These are phyloP conservation scores for Brachystomella parvula DNA, from an alignment of 1,140 invertebrate species.

Conservation along the genomic window DNA sequence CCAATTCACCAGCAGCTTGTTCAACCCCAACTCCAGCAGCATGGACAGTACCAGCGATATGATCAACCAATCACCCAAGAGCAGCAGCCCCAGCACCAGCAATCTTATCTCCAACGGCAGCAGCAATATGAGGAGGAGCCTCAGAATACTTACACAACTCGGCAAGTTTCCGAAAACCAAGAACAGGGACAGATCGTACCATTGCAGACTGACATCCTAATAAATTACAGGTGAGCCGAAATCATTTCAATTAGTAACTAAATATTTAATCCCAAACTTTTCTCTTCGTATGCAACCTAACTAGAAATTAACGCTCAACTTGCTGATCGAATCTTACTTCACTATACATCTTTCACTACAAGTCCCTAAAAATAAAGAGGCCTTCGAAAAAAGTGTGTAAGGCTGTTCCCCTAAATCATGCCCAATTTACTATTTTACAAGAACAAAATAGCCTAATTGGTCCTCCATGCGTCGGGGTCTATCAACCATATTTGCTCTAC, in stretches of 20 bases:
- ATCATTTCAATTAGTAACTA: background rate
- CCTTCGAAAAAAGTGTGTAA: too few species aligned
- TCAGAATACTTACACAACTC: background rate
- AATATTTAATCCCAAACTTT: background rate
- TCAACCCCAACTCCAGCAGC: background rate
- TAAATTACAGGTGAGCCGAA: slow-evolving; percentile 33
- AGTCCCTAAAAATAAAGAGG: too few species aligned
- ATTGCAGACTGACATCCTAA: slow-evolving; percentile 26
- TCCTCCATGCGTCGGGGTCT: too few species aligned
- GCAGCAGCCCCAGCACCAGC: slow-evolving; percentile 18
- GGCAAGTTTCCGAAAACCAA: slow-evolving; percentile 6
- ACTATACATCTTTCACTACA: too few species aligned
- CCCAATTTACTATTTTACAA: too few species aligned
- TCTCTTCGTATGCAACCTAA: background rate
- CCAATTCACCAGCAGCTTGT: background rate
- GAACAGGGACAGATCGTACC: slow-evolving; percentile 13
- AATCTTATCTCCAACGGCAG: background rate
- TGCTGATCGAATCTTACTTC: too few species aligned
- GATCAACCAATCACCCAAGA: slow-evolving; percentile 5
- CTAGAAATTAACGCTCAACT: background rate
- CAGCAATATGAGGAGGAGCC: background rate
- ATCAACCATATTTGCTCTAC: background rate
- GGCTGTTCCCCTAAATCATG: background rate
- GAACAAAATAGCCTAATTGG: background rate
- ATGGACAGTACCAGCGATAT: background rate